Evolutionary conservation across 2,888 invertebrate species (phyloP).

Genomic region (Dusona sp.): DNA sequence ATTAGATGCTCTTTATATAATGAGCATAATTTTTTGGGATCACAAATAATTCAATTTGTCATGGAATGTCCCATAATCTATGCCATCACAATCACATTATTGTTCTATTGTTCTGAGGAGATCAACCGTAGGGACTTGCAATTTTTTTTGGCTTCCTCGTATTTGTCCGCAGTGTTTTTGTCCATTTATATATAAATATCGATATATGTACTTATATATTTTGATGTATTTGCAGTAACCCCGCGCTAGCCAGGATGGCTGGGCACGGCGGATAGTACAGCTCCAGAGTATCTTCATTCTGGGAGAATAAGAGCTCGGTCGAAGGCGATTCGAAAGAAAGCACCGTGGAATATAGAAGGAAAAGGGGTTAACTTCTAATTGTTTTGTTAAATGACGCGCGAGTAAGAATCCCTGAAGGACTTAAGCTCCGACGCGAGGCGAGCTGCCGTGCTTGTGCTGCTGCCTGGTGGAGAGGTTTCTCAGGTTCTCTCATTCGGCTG

Average conservation of each 20-base stretch:
- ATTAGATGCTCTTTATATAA: background rate
- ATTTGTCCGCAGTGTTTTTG: background rate
- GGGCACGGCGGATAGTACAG: conserved; percentile 53
- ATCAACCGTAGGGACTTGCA: conserved; percentile 10
- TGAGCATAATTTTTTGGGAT: background rate
- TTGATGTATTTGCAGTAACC: conserved; percentile 11
- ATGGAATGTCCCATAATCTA: background rate
- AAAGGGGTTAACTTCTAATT: conserved; percentile 85
- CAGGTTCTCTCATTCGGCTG: conserved; percentile 60
- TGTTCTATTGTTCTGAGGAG: conserved; percentile 38
- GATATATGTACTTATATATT: background rate
- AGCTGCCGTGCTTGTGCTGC: conserved; percentile 64
- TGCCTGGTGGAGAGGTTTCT: conserved; percentile 45
- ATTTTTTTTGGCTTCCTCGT: background rate
- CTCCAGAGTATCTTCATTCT: conserved; percentile 59
- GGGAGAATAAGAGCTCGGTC: conserved; percentile 72
- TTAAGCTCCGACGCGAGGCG: conserved; percentile 82
- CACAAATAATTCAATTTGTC: background rate
- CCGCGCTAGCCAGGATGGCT: conserved; percentile 28
- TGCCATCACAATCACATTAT: conserved; percentile 8
- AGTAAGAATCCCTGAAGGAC: conserved; percentile 84
- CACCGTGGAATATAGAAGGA: conserved; percentile 74
- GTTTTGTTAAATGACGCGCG: conserved; percentile 85
- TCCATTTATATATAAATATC: background rate
- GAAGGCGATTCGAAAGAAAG: conserved; percentile 79